phyloP scores from a whole-genome alignment of 2,113 vertebrate genomes.

The Erpornis zantholeuca region DNA sequence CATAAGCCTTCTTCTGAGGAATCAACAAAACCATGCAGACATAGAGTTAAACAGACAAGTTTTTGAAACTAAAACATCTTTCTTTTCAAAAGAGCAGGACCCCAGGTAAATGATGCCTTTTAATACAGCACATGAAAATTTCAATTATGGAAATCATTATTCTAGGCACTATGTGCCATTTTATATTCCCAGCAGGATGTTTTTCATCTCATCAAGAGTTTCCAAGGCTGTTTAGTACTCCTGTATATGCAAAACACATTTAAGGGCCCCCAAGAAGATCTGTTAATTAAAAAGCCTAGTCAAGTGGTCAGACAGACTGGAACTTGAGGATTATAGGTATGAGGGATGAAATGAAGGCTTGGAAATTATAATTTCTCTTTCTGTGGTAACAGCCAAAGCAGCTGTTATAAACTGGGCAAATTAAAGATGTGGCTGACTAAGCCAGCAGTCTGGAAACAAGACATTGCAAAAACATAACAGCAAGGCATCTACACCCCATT shows the following conservation, averaged over 20 bases:
- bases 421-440: conserved; percentile 45
- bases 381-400: conserved; percentile 57
- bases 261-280: conserved; percentile 46
- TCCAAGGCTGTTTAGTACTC: conserved; percentile 51
- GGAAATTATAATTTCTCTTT: conserved; percentile 75
- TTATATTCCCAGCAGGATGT: conserved; percentile 64
- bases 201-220: conserved; percentile 35
- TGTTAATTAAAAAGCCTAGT: conserved; percentile 74
- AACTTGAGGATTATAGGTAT: conserved; percentile 79
- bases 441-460: conserved; percentile 2
- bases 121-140: conserved; percentile 43
- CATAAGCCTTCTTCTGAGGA: not conserved
- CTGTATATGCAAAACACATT: conserved; percentile 51
- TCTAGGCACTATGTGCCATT: conserved; percentile 29
- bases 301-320: conserved; percentile 80
- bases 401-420: conserved; percentile 49
- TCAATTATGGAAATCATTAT: conserved; percentile 43
- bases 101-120: conserved; percentile 35
- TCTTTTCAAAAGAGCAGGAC: not conserved
- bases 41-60: not conserved
- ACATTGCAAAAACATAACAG: not conserved
- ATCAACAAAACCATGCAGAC: not conserved
- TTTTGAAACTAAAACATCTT: not conserved
- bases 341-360: conserved; percentile 64
- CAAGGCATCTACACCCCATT: not conserved